These are phyloP conservation scores for Aselliscus stoliczkanus DNA, from an alignment of 2,797 vertebrate species.

Conservation along the genomic window DNA sequence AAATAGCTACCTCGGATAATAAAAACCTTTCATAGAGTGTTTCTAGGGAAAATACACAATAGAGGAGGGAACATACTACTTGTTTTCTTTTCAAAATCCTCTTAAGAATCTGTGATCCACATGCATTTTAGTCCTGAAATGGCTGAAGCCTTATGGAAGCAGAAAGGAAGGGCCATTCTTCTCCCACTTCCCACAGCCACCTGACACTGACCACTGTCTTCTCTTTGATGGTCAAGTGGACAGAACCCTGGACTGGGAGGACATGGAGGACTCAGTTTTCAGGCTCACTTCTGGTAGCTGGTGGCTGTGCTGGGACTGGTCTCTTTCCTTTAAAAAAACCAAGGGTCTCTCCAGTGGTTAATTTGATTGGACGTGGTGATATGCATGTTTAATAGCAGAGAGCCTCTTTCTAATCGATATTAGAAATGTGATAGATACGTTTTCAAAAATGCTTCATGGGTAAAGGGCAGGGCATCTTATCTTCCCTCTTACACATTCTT, in stretches of 20 bases:
- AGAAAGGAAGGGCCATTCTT: not conserved
- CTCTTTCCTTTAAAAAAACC: not conserved
- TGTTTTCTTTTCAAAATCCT: slow-evolving; percentile 50
- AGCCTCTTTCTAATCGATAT: not conserved
- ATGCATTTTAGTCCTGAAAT: slow-evolving; percentile 59
- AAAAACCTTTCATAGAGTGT: slow-evolving; percentile 50
- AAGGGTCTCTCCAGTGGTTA: not conserved
- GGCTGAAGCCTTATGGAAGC: slow-evolving; percentile 1
- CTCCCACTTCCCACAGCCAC: not conserved
- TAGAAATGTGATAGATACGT: not conserved
- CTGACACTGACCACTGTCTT: not conserved
- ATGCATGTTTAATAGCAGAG: not conserved
- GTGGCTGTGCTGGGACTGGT: not conserved
- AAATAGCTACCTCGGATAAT: slow-evolving; percentile 48
- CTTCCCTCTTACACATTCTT: not conserved
- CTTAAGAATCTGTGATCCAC: slow-evolving; percentile 50
- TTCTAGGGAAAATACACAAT: slow-evolving; percentile 50
- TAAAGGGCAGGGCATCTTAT: not conserved
- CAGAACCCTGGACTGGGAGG: not conserved
- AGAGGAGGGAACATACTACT: not conserved
- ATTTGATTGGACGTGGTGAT: not conserved
- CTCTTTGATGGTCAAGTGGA: not conserved
- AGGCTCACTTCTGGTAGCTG: not conserved
- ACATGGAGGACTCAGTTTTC: not conserved
- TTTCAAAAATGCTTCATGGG: not conserved